These are phyloP conservation scores for Drosophila nigritarsus DNA, from an alignment of 2,888 invertebrate species.

Conservation along the genomic window DNA sequence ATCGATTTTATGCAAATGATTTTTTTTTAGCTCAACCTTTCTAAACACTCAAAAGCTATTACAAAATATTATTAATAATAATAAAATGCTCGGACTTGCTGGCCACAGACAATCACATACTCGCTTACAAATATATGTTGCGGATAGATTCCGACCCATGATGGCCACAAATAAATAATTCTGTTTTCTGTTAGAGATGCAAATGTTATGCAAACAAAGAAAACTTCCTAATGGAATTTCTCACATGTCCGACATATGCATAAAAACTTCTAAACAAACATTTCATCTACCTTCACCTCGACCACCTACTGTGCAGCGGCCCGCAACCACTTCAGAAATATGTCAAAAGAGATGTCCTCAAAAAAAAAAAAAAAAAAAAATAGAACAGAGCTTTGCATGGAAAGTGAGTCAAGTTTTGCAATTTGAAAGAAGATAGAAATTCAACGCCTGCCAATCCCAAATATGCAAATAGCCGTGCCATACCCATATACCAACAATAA, in stretches of 20 bases:
- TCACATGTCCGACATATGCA: conserved; percentile 78
- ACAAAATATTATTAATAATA: conserved; percentile 79
- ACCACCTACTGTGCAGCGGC: conserved; percentile 9
- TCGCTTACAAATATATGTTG: conserved; percentile 32
- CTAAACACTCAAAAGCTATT: conserved; percentile 77
- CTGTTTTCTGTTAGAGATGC: conserved; percentile 71
- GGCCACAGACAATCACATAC: conserved; percentile 6
- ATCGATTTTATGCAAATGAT: conserved; percentile 80
- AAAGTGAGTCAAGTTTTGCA: conserved; percentile 29
- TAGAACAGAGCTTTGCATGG: conserved; percentile 4
- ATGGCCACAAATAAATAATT: conserved; percentile 72
- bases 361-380: conserved; percentile 5
- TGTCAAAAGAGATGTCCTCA: conserved; percentile 52
- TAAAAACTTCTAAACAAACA: conserved; percentile 74
- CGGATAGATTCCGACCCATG: conserved; percentile 27
- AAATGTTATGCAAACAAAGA: conserved; percentile 78
- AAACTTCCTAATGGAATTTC: conserved; percentile 80
- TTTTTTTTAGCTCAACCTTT: conserved; percentile 51
- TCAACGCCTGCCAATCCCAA: conserved; percentile 4
- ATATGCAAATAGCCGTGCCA: conserved; percentile 23
- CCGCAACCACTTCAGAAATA: conserved; percentile 60
- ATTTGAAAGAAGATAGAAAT: conserved; percentile 46
- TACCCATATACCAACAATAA: not conserved
- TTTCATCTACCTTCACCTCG: conserved; percentile 19
- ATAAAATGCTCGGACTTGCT: conserved; percentile 49